Conservation (phyloP, 2,113 vertebrate species). For the Planiliza haematocheilus region DNA sequence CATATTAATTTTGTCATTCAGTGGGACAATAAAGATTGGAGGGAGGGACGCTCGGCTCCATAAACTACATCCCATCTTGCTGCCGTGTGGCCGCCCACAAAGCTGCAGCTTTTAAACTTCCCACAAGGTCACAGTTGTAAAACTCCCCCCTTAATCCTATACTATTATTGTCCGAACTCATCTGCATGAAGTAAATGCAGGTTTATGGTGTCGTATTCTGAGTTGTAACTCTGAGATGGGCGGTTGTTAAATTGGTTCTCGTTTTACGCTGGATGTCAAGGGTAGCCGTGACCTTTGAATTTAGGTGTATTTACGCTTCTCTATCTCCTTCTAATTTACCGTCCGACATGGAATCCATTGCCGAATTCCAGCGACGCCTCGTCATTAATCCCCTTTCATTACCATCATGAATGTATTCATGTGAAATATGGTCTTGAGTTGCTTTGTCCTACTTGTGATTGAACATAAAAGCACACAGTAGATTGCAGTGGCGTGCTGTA, state of each 20-base stretch:
- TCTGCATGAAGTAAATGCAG: slow-evolving; percentile 73
- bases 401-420: slow-evolving; percentile 35
- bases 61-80: slow-evolving; percentile 71
- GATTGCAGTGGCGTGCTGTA: background rate
- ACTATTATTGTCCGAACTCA: slow-evolving; percentile 61
- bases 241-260: slow-evolving; percentile 53
- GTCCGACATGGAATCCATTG: background rate
- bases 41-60: slow-evolving; percentile 53
- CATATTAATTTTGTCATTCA: slow-evolving; percentile 60
- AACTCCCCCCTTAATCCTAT: slow-evolving; percentile 58
- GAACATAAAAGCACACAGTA: slow-evolving; percentile 26
- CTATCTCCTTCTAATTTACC: slow-evolving; percentile 15
- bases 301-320: slow-evolving; percentile 48
- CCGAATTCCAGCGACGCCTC: slow-evolving; percentile 8
- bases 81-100: slow-evolving; percentile 34
- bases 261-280: slow-evolving; percentile 50
- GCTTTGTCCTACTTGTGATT: slow-evolving; percentile 21
- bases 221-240: slow-evolving; percentile 50
- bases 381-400: slow-evolving; percentile 29
- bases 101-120: slow-evolving; percentile 46
- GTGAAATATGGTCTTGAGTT: slow-evolving; percentile 10
- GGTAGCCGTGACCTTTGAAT: slow-evolving; percentile 49
- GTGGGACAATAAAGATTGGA: slow-evolving; percentile 43
- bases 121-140: slow-evolving; percentile 70
- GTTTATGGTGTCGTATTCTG: slow-evolving; percentile 70